Evolutionary conservation across 1,140 invertebrate species (phyloP).

Genomic region (Drosophila azteca): DNA sequence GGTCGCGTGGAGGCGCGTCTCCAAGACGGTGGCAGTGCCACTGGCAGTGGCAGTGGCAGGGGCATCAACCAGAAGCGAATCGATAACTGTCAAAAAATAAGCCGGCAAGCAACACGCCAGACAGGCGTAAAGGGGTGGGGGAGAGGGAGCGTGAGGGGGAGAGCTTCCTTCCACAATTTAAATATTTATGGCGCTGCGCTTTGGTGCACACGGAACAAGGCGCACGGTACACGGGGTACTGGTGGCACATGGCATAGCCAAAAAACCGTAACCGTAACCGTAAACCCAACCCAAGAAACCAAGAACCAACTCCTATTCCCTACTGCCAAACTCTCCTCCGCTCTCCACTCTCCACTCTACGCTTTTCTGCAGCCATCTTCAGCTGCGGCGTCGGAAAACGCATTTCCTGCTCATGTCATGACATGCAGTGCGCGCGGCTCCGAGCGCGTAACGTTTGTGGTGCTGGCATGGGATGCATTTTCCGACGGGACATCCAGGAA

Average conservation of each 20-base stretch:
- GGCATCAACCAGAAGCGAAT: constrained; percentile 45
- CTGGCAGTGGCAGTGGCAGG: constrained; percentile 23
- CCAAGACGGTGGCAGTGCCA: no score
- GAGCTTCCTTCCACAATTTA: constrained; percentile 59
- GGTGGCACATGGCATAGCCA: constrained; percentile 50
- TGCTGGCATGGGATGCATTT: not conserved
- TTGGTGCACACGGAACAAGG: constrained; percentile 51
- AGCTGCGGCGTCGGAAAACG: constrained; percentile 63
- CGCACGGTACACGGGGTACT: constrained; percentile 40
- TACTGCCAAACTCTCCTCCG: not conserved
- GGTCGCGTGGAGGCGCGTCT: constrained; percentile 15
- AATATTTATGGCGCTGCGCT: constrained; percentile 74
- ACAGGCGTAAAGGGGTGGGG: constrained; percentile 18
- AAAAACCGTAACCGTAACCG: constrained; percentile 81
- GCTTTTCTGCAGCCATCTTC: constrained; percentile 22
- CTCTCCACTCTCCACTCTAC: not conserved
- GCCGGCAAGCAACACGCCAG: constrained; percentile 70
- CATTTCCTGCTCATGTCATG: constrained; percentile 79
- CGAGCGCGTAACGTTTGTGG: constrained; percentile 35
- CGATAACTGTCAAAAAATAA: constrained; percentile 82
- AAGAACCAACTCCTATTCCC: constrained; percentile 35
- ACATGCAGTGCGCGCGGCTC: constrained; percentile 48
- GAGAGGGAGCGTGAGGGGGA: not conserved
- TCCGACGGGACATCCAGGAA: constrained; percentile 6
- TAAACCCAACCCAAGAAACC: constrained; percentile 58